A percentile compares a stretch with the other conserved stretches of the same genome.
Conservation (phyloP, 1,140 invertebrate genomes). For the Aporrectodea caliginosa region DNA sequence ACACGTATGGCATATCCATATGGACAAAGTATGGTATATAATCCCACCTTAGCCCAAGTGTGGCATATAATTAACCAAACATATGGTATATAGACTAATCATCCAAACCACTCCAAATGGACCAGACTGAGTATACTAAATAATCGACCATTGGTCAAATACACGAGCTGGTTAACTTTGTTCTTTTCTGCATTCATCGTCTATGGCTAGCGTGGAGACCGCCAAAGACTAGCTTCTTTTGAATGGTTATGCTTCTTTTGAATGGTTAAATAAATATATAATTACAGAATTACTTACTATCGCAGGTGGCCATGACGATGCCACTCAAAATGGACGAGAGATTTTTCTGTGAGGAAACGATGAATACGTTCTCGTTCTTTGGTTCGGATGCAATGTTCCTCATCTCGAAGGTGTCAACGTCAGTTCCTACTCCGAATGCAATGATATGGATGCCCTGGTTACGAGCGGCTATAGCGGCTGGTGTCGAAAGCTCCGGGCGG, state of each 20-base stretch:
- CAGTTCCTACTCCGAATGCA: constrained; percentile 41
- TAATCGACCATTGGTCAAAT: too few species aligned
- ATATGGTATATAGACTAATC: too few species aligned
- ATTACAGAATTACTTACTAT: constrained; percentile 17
- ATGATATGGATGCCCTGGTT: constrained; percentile 40
- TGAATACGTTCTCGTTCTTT: constrained; percentile 12
- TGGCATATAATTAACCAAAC: too few species aligned
- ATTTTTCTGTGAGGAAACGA: constrained; percentile 12
- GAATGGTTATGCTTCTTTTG: not conserved
- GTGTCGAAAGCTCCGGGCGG: constrained; percentile 33
- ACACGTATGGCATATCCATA: not conserved
- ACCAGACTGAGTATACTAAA: too few species aligned
- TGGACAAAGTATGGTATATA: too few species aligned
- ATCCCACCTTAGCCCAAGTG: too few species aligned
- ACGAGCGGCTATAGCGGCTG: constrained; percentile 35
- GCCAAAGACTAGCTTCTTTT: not conserved
- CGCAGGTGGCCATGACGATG: constrained; percentile 24
- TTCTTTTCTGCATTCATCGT: too few species aligned
- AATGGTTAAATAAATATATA: not conserved
- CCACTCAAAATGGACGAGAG: constrained; percentile 13
- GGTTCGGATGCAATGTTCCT: constrained; percentile 21
- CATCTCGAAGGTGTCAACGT: constrained; percentile 7
- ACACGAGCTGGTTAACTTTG: too few species aligned
- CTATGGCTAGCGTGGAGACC: not conserved
- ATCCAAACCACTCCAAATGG: too few species aligned